These are phyloP conservation scores for Onthophagus sagittarius DNA, from an alignment of 2,888 invertebrate genomes.

Conservation along the genomic window DNA sequence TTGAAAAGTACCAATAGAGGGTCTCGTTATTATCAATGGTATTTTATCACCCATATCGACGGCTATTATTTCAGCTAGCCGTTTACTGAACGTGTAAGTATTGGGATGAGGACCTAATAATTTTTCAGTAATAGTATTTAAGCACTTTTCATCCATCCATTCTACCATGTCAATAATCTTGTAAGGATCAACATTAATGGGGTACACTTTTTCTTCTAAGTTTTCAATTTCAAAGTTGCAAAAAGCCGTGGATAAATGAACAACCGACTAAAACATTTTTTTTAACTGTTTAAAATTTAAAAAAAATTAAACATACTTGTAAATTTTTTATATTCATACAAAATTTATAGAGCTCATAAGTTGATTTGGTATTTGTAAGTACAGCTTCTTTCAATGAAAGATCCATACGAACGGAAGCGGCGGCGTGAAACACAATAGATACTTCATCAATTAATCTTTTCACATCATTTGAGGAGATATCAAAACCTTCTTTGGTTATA, in stretches of 20 bases:
- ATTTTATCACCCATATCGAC: no score
- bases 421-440: constrained; percentile 60
- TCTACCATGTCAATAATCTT: no score
- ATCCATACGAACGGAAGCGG: constrained; percentile 45
- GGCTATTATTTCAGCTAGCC: no score
- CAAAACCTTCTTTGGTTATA: constrained; percentile 43
- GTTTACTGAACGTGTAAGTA: no score
- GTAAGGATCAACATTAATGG: no score
- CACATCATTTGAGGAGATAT: constrained; percentile 44
- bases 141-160: not conserved
- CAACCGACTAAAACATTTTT: not conserved
- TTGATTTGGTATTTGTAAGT: not conserved
- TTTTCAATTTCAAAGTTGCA: not conserved
- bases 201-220: no score
- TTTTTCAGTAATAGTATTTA: not conserved
- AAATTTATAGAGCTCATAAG: not conserved
- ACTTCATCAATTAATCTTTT: constrained; percentile 48
- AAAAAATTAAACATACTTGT: not conserved
- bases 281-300: no score
- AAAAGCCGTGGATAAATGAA: not conserved
- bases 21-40: no score
- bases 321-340: constrained; percentile 1
- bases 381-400: not conserved
- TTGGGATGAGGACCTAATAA: no score
- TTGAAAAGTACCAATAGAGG: no score